Percentiles rank a stretch among this genome's conserved stretches.
Evolutionary conservation across 2,113 vertebrate species (phyloP).

Genomic region (Xenopus laevis): DNA sequence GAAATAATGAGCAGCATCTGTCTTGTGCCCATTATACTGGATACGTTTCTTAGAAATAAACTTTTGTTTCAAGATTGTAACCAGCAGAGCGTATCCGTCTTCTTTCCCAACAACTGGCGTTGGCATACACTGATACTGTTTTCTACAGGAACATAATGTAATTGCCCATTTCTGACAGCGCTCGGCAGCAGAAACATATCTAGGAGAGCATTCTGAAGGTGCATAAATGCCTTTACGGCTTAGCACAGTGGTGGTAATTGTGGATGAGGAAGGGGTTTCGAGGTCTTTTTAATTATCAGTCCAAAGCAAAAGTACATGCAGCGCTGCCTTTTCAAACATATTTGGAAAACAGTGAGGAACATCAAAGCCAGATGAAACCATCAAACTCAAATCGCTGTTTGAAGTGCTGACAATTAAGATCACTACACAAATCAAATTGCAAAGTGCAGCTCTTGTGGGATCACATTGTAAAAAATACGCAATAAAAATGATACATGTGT

Average conservation of each 20-base stretch:
- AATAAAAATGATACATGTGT: background rate
- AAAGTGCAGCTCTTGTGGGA: constrained; percentile 22
- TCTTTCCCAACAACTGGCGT: constrained; percentile 11
- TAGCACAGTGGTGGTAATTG: constrained; percentile 31
- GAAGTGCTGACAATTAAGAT: constrained; percentile 40
- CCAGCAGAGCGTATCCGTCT: constrained; percentile 24
- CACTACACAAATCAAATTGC: constrained; percentile 27
- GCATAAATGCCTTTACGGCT: constrained; percentile 24
- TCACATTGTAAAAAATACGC: constrained; percentile 10
- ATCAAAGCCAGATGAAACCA: constrained; percentile 37
- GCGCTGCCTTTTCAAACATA: constrained; percentile 31
- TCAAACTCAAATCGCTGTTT: constrained; percentile 34
- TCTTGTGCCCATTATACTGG: constrained; percentile 28
- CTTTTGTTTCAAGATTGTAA: constrained; percentile 26
- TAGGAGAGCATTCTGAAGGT: constrained; percentile 13
- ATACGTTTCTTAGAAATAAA: constrained; percentile 20
- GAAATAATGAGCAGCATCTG: constrained; percentile 14
- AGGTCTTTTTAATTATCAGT: constrained; percentile 36
- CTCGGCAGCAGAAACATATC: constrained; percentile 17
- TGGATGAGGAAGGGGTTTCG: constrained; percentile 9
- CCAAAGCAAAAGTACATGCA: constrained; percentile 10
- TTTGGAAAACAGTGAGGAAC: constrained; percentile 35
- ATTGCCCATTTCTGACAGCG: constrained; percentile 28
- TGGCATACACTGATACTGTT: constrained; percentile 7
- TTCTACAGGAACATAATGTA: constrained; percentile 17